These are phyloP conservation scores for Conus ventricosus DNA, from an alignment of 1,140 invertebrate genomes.

Conservation along the genomic window DNA sequence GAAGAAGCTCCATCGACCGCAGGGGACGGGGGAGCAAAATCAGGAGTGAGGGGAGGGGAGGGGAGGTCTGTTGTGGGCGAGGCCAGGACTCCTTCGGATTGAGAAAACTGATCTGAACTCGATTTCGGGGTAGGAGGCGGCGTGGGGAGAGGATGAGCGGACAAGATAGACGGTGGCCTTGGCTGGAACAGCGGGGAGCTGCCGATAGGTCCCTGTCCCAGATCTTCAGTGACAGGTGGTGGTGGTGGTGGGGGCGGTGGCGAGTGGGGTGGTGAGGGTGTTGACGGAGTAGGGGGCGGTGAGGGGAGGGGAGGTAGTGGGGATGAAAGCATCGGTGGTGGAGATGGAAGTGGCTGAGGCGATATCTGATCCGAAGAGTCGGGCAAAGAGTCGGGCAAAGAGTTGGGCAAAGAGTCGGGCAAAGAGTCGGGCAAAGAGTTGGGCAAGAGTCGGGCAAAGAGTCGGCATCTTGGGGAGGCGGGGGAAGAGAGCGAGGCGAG, in stretches of 20 bases:
- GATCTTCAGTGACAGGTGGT: background rate
- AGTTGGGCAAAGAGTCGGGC: background rate
- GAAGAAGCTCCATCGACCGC: background rate
- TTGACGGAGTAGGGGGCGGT: background rate
- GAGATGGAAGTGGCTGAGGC: background rate
- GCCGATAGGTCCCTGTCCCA: background rate
- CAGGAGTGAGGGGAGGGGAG: background rate
- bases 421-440: background rate
- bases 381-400: background rate
- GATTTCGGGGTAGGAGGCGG: conserved; percentile 3
- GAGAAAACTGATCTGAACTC: background rate
- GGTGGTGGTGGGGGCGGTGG: conserved; percentile 25
- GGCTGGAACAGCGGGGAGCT: background rate
- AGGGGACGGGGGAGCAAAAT: background rate
- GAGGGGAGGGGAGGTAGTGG: background rate
- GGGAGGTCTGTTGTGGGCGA: background rate
- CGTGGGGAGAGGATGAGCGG: conserved; percentile 5
- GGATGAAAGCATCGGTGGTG: background rate
- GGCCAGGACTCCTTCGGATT: background rate
- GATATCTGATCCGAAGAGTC: background rate
- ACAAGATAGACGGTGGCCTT: background rate
- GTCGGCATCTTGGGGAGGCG: background rate
- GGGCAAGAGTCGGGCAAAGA: background rate
- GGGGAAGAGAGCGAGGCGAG: background rate
- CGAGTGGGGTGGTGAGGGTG: background rate